phyloP scores from a whole-genome alignment of 2,113 vertebrate genomes.

The Lepus europaeus region DNA sequence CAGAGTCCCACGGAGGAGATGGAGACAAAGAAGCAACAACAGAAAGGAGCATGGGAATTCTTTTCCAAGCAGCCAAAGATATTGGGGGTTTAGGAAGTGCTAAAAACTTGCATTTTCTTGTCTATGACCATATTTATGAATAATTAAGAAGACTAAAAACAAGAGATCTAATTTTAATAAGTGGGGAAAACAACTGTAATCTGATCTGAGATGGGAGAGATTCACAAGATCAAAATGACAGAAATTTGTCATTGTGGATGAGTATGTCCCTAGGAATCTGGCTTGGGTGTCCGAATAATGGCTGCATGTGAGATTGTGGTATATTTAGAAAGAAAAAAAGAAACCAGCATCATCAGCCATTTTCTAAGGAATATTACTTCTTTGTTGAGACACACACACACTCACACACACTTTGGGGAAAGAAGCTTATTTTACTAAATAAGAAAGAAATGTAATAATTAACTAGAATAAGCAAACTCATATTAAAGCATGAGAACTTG shows the following conservation, averaged over 20 bases:
- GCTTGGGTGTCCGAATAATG: not conserved
- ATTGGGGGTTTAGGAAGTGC: no score
- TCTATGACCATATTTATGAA: not conserved
- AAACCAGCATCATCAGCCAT: not conserved
- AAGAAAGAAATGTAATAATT: not conserved
- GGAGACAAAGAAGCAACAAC: not conserved
- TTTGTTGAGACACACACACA: not conserved
- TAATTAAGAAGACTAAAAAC: not conserved
- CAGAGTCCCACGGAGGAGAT: not conserved
- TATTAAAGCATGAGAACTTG: not conserved
- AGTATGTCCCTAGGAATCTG: not conserved
- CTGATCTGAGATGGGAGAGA: not conserved
- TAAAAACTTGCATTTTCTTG: not conserved
- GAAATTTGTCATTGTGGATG: not conserved
- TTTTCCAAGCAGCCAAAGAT: not conserved
- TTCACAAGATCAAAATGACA: not conserved
- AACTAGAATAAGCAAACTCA: not conserved
- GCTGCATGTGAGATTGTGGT: not conserved
- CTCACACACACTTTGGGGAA: not conserved
- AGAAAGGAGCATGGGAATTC: not conserved
- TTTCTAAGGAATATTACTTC: constrained; percentile 32
- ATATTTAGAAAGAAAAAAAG: not conserved
- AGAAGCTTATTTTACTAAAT: not conserved
- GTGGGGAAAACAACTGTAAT: not conserved
- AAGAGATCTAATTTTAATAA: not conserved